phyloP scores from a whole-genome alignment of 2,113 vertebrate species.

The Edolisoma coerulescens region DNA sequence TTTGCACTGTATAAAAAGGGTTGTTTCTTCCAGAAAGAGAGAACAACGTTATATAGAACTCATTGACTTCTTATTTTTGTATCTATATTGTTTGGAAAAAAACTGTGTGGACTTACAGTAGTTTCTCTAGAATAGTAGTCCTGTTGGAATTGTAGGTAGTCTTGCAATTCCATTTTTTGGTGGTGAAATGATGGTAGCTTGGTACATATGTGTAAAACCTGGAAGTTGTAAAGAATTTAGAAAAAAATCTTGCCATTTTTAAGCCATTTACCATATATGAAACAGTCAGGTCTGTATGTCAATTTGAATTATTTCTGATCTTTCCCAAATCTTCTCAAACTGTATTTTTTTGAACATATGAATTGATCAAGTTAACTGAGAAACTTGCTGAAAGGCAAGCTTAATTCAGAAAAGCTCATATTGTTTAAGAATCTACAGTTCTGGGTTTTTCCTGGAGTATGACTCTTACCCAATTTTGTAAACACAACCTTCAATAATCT shows the following conservation, averaged over 20 bases:
- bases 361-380: background rate
- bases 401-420: background rate
- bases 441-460: background rate
- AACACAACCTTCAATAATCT: background rate
- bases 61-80: background rate
- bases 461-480: background rate
- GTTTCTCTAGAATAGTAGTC: background rate
- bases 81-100: background rate
- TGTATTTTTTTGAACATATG: background rate
- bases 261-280: background rate
- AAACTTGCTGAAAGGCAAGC: background rate
- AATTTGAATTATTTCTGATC: background rate
- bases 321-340: background rate
- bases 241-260: background rate
- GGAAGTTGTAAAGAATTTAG: background rate
- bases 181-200: background rate
- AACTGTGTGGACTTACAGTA: background rate
- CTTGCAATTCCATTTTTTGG: background rate
- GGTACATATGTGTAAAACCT: background rate
- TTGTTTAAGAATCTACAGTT: background rate
- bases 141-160: background rate
- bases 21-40: background rate
- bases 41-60: background rate
- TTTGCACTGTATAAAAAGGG: background rate
- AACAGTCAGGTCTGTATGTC: background rate